Conservation (phyloP, 2,113 vertebrate genomes). For the Corythaixoides concolor region DNA sequence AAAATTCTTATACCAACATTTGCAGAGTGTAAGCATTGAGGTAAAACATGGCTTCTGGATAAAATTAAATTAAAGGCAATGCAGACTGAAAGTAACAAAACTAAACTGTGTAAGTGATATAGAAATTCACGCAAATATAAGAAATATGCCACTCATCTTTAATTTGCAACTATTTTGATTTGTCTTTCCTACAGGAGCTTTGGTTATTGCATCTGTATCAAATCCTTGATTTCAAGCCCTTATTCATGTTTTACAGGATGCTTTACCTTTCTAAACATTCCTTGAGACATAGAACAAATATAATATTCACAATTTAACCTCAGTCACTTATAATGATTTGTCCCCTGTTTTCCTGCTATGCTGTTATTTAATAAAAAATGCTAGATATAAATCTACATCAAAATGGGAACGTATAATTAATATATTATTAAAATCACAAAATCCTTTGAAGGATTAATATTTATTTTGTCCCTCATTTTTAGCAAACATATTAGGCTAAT, state of each 20-base stretch:
- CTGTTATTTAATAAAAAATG: neutral
- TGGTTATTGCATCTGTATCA: neutral
- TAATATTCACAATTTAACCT: neutral
- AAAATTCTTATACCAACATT: neutral
- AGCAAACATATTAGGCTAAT: no score
- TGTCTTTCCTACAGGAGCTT: neutral
- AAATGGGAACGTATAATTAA: no score
- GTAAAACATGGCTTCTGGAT: accelerated
- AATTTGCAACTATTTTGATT: neutral
- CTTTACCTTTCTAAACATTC: neutral
- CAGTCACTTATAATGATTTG: neutral
- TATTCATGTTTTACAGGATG: neutral
- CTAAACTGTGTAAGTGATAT: neutral
- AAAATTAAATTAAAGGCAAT: neutral
- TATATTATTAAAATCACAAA: no score
- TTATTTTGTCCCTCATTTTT: no score
- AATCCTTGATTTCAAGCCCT: neutral
- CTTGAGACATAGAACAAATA: neutral
- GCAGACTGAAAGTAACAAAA: neutral
- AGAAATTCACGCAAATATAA: neutral
- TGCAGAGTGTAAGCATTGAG: neutral
- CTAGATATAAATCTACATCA: no score
- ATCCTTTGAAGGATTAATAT: no score
- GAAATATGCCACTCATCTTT: neutral
- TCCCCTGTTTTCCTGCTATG: neutral